Conservation (phyloP, 2,797 vertebrate species). For the Rhinella marina region DNA sequence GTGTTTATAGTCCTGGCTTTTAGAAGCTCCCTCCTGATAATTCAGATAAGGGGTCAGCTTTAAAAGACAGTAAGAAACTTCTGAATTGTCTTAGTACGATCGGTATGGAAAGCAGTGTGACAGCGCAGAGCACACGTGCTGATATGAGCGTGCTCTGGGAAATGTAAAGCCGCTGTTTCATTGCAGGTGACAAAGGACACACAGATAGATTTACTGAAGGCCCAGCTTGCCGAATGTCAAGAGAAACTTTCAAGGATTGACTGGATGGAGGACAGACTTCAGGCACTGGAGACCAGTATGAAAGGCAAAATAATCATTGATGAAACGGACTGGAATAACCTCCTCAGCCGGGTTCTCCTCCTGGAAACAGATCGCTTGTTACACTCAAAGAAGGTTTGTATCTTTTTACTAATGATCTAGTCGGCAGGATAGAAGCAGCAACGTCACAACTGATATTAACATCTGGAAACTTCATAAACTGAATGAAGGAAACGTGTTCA, state of each 20-base stretch:
- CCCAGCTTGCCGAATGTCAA: conserved; percentile 75
- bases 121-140: not conserved
- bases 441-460: not conserved
- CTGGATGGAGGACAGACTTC: conserved; percentile 78
- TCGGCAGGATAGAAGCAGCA: not conserved
- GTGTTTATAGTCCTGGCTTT: not conserved
- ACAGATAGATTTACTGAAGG: conserved; percentile 77
- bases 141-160: not conserved
- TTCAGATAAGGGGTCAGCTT: not conserved
- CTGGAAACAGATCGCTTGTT: conserved; percentile 87
- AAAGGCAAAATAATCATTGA: conserved; percentile 81
- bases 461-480: not conserved
- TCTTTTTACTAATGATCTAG: not conserved
- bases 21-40: not conserved
- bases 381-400: conserved; percentile 77
- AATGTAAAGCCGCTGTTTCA: conserved; percentile 31
- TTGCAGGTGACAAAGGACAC: conserved; percentile 65
- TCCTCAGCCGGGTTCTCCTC: conserved; percentile 84
- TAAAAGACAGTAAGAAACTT: not conserved
- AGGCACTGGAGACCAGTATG: conserved; percentile 76
- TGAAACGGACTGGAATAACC: conserved; percentile 84
- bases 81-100: not conserved
- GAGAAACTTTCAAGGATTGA: conserved; percentile 75
- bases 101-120: not conserved
- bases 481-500: not conserved